A percentile compares a stretch with the other conserved stretches of the same genome.
Evolutionary conservation across 2,888 invertebrate genomes (phyloP).

Genomic region (Deladenus siricidicola): DNA sequence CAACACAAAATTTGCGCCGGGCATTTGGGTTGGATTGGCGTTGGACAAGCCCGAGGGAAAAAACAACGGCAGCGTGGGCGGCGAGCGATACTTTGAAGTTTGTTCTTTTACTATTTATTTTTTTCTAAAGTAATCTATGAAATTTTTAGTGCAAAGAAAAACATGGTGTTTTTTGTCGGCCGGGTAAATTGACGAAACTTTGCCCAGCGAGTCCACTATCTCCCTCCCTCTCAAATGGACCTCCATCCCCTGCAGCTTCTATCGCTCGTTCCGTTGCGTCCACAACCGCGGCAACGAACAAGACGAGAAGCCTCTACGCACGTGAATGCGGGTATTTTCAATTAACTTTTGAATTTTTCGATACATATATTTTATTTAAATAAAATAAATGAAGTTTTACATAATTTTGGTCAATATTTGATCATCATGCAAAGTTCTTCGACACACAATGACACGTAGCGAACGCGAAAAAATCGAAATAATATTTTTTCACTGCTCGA

Average conservation of each 20-base stretch:
- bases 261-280: conserved; percentile 9
- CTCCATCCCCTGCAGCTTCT: conserved; percentile 14
- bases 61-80: conserved; percentile 89
- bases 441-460: background rate
- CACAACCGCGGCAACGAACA: conserved; percentile 1
- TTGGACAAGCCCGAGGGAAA: conserved; percentile 90
- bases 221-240: conserved; percentile 6
- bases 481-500: no score
- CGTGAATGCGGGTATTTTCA: conserved; percentile 17
- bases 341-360: no score
- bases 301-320: conserved; percentile 3
- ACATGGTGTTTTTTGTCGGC: conserved; percentile 19
- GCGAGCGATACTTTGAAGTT: conserved; percentile 58
- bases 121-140: background rate
- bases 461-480: no score
- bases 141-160: conserved; percentile 21
- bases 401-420: background rate
- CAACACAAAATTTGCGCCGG: conserved; percentile 78
- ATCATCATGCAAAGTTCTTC: background rate
- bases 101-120: background rate
- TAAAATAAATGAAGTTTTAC: background rate
- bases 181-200: conserved; percentile 13
- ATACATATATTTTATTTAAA: background rate
- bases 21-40: conserved; percentile 93
- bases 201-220: background rate